Base-by-base conservation (phyloP, 2,113 vertebrate genomes). In the Apodemus speciosus region DNA sequence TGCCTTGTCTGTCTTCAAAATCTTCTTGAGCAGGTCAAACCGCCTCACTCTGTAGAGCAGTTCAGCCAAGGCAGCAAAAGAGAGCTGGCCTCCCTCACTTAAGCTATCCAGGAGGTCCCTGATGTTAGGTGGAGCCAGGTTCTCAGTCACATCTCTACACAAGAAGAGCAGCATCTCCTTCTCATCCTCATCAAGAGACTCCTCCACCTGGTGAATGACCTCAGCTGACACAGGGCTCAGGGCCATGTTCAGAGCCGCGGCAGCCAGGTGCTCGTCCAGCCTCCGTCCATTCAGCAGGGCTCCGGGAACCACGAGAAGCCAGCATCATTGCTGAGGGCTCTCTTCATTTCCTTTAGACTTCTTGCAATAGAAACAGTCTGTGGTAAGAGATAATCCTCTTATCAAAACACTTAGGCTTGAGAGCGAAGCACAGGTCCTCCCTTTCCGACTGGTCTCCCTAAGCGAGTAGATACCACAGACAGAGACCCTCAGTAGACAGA, bases 1-100 rank as follows among this genome's bases (percentile, higher is more conserved):
- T 0, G 68, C 85, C 58, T 91, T 98, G 95, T 97, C 98, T 73
- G 94, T 97, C 32, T 98, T 96, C 89, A 98, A 95, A 51, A 99
- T 93, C 53, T 94, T 98, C 79, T 95, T 98, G 40, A 99, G 96
- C 85, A 99, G 97, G 88, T 99, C 99, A 90, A 98, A 99, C 4
- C 99, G 98, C 73, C 97, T 98, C 62, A 99, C 92, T 68, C 97
- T 97, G 85, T 98, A 97, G 62, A 99, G 88, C 62, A 99, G 97
- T 94, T 99, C 99, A 3, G 95, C 93, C 77, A 99, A 96, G 18
- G 77, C 95, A 80, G 43, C 2, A 11, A 1, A 4, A 32, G 97
- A 92, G 46, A 98, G 90, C 62, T 96, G 93, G 32, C 96, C 97
- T 81, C 92, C 97, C 21, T 98, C 97, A 38, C 95, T 98, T 90